Percentiles rank a stretch among this genome's conserved stretches.
phyloP scores from a whole-genome alignment of 2,797 vertebrate genomes.

The Lithobates pipiens region DNA sequence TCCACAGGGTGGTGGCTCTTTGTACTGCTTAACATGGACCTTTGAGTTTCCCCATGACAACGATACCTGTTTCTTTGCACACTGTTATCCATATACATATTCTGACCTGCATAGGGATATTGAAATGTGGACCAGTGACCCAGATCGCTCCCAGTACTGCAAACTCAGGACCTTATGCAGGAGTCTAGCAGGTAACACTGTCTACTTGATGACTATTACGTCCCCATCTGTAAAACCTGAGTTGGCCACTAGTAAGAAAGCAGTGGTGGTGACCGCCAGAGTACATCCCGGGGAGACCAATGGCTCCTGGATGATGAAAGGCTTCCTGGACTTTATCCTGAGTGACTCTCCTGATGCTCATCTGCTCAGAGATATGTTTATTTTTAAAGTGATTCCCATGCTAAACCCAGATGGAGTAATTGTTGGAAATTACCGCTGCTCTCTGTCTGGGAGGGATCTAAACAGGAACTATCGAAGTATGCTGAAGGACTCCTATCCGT shows the following conservation, averaged over 20 bases:
- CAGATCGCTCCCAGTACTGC: slow-evolving; percentile 77
- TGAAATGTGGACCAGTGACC: slow-evolving; percentile 73
- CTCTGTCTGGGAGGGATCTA: slow-evolving; percentile 87
- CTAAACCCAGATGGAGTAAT: slow-evolving; percentile 94
- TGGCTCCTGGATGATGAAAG: slow-evolving; percentile 92
- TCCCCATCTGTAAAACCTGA: slow-evolving; percentile 64
- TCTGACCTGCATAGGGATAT: slow-evolving; percentile 87
- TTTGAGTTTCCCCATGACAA: slow-evolving; percentile 81
- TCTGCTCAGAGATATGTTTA: slow-evolving; percentile 86
- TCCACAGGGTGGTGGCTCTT: slow-evolving; percentile 60
- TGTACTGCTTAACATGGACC: slow-evolving; percentile 88
- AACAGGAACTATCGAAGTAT: slow-evolving; percentile 86
- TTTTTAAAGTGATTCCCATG: slow-evolving; percentile 96
- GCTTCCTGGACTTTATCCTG: slow-evolving; percentile 89
- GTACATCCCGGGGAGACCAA: slow-evolving; percentile 91
- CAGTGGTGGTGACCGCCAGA: slow-evolving; percentile 86
- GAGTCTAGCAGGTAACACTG: slow-evolving; percentile 87
- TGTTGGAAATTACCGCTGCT: slow-evolving; percentile 94
- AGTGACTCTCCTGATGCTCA: slow-evolving; percentile 82
- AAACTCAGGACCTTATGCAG: slow-evolving; percentile 82
- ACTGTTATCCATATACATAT: slow-evolving; percentile 94
- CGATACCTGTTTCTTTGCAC: slow-evolving; percentile 91
- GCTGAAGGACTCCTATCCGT: slow-evolving; percentile 82
- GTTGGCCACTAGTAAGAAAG: slow-evolving; percentile 75
- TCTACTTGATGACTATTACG: slow-evolving; percentile 88